Evolutionary conservation across 2,888 invertebrate species (phyloP), one percentile per base, ranked within the genome.

Genomic region (Actias luna): DNA sequence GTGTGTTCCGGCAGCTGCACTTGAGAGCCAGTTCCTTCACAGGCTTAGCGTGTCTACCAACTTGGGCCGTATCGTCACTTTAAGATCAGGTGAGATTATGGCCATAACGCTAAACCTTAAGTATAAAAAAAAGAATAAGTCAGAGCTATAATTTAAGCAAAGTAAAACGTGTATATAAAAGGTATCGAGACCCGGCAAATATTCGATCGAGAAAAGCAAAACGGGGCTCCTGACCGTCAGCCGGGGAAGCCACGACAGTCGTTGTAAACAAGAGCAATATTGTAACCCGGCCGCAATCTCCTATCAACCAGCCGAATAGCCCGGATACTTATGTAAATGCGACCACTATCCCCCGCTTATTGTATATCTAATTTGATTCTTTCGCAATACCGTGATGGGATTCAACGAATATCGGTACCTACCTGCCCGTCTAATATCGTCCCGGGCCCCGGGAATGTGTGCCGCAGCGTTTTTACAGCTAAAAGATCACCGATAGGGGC

Each of bases 351-450:
- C 87, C n/a, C 80, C 80, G 91, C 91, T 92, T 92, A 92, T 92
- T 92, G 92, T 91, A 84, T 90, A 91, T 89, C 89, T 92, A 92
- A 92, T 92, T 92, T 90, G 90, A 92, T 91, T 86, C 90, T 89
- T 89, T 87, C 85, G 88, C 89, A 88, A 85, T 88, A 84, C 88
- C 79, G 84, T 86, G 89, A 90, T 89, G 88, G 86, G 88, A 85
- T 87, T 83, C 87, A 82, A 86, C 86, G 87, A 83, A 84, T 84
- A 87, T 87, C 81, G 86, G 83, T 73, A n/a, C 78, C 78, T 89
- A 90, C 90, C 89, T 90, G 88, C 82, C 83, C 83, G 71, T 78
- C 83, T 82, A 86, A 89, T 90, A 89, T 80, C 81, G 82, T 73
- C 75, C 73, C 75, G 78, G 77, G 73, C 67, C 69, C 64, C 75